Conservation (phyloP, 2,888 invertebrate species). For the Mactromeris polynyma region DNA sequence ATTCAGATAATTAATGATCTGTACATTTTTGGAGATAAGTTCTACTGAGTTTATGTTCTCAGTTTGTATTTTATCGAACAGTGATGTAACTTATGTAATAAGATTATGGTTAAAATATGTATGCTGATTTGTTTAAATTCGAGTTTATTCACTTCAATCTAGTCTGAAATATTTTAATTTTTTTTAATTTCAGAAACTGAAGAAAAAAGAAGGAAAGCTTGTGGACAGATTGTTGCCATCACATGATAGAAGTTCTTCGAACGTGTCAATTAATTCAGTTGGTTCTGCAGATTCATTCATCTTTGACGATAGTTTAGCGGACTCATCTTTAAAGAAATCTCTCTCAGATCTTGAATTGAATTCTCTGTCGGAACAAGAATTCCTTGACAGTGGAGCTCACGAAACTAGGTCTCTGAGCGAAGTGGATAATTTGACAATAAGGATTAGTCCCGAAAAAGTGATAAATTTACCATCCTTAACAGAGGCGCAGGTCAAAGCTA, state of each 20-base stretch:
- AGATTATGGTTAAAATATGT: too few species aligned
- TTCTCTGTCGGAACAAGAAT: constrained; percentile 70
- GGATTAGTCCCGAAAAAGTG: constrained; percentile 84
- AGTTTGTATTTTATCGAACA: too few species aligned
- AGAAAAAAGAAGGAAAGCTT: constrained; percentile 62
- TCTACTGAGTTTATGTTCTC: too few species aligned
- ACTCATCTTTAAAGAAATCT: constrained; percentile 69
- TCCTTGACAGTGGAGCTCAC: constrained; percentile 72
- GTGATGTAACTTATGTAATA: too few species aligned
- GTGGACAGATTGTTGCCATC: constrained; percentile 51
- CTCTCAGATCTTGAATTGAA: constrained; percentile 75
- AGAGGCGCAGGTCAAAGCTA: constrained; percentile 86
- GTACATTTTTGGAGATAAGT: too few species aligned
- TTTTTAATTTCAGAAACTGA: constrained; percentile 68
- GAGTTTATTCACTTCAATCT: too few species aligned
- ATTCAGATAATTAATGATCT: too few species aligned
- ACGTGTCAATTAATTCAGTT: constrained; percentile 71
- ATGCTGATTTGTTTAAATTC: too few species aligned
- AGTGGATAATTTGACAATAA: constrained; percentile 79
- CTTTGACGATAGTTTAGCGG: constrained; percentile 73
- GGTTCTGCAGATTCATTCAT: constrained; percentile 72
- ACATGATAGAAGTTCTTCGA: constrained; percentile 57
- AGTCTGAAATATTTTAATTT: too few species aligned
- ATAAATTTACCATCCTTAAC: constrained; percentile 83
- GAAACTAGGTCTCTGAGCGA: constrained; percentile 76